Evolutionary conservation across 2,113 vertebrate genomes (phyloP).

Genomic region (Mirza zaza): DNA sequence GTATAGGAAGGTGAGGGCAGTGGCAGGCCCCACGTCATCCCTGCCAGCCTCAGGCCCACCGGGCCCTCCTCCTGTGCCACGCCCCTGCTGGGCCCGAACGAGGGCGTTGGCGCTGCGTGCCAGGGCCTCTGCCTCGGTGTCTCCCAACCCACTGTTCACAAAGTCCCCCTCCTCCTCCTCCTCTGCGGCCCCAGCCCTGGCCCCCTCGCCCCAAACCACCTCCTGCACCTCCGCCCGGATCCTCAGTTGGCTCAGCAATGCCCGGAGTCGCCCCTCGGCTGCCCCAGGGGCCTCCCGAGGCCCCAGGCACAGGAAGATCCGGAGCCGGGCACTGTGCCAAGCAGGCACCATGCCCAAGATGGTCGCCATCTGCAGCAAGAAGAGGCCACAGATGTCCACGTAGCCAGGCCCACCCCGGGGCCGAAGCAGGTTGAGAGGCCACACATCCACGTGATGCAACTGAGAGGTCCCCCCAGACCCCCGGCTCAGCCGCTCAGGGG

Average conservation of each 20-base stretch:
- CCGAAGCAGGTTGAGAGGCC: conserved; percentile 92
- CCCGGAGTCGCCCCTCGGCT: conserved; percentile 88
- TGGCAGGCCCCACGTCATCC: conserved; percentile 81
- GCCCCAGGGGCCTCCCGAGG: conserved; percentile 89
- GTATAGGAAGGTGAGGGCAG: conserved; percentile 92
- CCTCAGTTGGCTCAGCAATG: conserved; percentile 89
- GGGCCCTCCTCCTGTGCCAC: conserved; percentile 74
- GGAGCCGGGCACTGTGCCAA: conserved; percentile 91
- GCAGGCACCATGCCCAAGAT: conserved; percentile 93
- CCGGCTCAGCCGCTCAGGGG: conserved; percentile 82
- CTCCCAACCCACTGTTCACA: conserved; percentile 47
- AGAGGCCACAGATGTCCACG: conserved; percentile 92
- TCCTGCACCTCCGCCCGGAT: conserved; percentile 92
- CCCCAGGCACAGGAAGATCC: conserved; percentile 93
- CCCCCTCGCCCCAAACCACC: conserved; percentile 90
- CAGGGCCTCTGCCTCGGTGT: not conserved
- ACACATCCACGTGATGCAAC: conserved; percentile 89
- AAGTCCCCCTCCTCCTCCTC: conserved; percentile 56
- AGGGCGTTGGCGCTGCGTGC: conserved; percentile 50
- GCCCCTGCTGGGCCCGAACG: conserved; percentile 65
- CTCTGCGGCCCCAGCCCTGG: conserved; percentile 72
- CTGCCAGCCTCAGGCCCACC: conserved; percentile 82
- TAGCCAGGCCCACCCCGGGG: conserved; percentile 85
- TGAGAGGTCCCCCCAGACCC: conserved; percentile 71
- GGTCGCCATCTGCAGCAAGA: conserved; percentile 95